Percentiles rank a stretch among this genome's conserved stretches.
phyloP scores from a whole-genome alignment of 2,888 invertebrate species.

The Gari tellinella region DNA sequence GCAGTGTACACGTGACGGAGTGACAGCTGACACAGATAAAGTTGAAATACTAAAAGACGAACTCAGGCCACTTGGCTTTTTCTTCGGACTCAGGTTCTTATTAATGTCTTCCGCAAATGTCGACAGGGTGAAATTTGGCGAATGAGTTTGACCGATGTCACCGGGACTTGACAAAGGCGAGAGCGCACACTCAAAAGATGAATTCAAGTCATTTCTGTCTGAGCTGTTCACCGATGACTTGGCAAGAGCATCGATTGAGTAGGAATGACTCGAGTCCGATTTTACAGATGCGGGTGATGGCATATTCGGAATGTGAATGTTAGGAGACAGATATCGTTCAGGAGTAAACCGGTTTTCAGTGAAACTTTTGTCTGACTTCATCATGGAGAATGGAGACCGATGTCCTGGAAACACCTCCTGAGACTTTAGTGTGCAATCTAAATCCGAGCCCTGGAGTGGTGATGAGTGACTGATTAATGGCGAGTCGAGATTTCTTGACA shows the following conservation, averaged over 20 bases:
- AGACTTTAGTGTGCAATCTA: constrained; percentile 34
- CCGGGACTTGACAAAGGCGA: constrained; percentile 54
- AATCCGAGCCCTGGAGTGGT: constrained; percentile 23
- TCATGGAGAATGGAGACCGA: constrained; percentile 15
- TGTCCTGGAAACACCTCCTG: constrained; percentile 19
- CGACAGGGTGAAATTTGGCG: constrained; percentile 46
- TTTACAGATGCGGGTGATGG: constrained; percentile 43
- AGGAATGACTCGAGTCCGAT: constrained; percentile 45
- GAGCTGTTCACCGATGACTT: constrained; percentile 53
- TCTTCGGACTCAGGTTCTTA: constrained; percentile 53
- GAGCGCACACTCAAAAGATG: constrained; percentile 37
- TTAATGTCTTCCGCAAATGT: constrained; percentile 57
- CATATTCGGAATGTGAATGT: constrained; percentile 23
- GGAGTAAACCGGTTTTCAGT: constrained; percentile 3
- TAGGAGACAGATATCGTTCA: background rate
- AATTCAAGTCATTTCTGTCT: constrained; percentile 19
- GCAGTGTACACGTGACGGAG: constrained; percentile 55
- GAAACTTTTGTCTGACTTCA: constrained; percentile 7
- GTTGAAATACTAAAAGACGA: constrained; percentile 59
- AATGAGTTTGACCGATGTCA: constrained; percentile 38
- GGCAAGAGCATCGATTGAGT: constrained; percentile 57
- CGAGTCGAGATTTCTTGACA: constrained; percentile 38
- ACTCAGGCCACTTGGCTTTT: constrained; percentile 46
- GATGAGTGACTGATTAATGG: constrained; percentile 50
- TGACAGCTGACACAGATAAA: constrained; percentile 59